Evolutionary conservation across 35 echinoderm and acorn worm genomes (phyloP).

Genomic region (Eucidaris tribuloides): DNA sequence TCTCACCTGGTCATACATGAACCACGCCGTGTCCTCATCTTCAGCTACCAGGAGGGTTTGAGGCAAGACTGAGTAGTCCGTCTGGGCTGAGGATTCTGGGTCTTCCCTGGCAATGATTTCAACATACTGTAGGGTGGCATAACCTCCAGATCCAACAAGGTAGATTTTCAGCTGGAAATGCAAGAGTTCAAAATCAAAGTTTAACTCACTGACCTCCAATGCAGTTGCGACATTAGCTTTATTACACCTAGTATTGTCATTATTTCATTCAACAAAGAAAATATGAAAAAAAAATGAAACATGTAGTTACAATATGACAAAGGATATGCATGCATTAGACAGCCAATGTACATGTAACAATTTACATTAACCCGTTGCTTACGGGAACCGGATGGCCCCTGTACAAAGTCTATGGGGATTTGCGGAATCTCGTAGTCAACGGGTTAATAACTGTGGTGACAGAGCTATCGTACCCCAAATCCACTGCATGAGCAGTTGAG

Average conservation of each 20-base stretch:
- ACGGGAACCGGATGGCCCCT: too few relatives aligned
- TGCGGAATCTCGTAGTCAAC: too few relatives aligned
- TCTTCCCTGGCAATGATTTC: slow-evolving; percentile 49
- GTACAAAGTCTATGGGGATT: too few relatives aligned
- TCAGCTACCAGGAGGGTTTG: slow-evolving; percentile 56
- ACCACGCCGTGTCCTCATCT: slow-evolving; percentile 27
- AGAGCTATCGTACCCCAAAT: too few relatives aligned
- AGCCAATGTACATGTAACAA: neutral
- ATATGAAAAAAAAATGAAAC: neutral
- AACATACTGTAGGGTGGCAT: slow-evolving; percentile 49
- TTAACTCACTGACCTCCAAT: neutral
- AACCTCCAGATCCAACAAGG: slow-evolving; percentile 8
- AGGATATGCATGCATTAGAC: neutral
- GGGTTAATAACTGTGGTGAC: too few relatives aligned
- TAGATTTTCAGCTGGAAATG: slow-evolving; percentile 42
- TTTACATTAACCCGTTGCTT: too few relatives aligned
- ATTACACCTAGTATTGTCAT: neutral
- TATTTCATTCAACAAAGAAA: neutral
- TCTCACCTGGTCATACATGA: slow-evolving; percentile 76
- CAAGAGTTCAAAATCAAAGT: neutral
- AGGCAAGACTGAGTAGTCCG: neutral
- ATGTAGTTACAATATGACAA: neutral
- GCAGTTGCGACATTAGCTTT: neutral
- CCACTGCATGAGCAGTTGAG: too few relatives aligned
- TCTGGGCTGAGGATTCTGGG: slow-evolving; percentile 17